A percentile compares a stretch with the other conserved stretches of the same genome.
Evolutionary conservation across 1,140 invertebrate species (phyloP).

Genomic region (Pachypsylla venusta): DNA sequence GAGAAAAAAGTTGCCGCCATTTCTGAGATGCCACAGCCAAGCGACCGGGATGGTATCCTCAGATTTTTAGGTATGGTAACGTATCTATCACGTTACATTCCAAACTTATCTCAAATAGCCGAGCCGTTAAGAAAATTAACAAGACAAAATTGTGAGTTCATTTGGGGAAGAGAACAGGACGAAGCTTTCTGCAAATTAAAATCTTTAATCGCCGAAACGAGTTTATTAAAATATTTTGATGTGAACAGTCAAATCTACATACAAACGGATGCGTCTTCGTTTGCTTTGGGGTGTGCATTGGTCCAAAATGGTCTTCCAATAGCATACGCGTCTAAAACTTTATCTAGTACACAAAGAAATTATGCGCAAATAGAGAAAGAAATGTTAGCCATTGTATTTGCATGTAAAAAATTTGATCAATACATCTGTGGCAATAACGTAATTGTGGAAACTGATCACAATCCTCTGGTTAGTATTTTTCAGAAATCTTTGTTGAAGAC

Average conservation of each 20-base stretch:
- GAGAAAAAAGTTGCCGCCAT: constrained; percentile 29
- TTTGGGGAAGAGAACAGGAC: constrained; percentile 23
- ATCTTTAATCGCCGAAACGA: constrained; percentile 21
- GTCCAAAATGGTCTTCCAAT: constrained; percentile 15
- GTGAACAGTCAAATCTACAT: background rate
- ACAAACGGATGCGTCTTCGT: background rate
- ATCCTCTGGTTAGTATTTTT: constrained; percentile 17
- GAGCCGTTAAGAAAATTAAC: constrained; percentile 23
- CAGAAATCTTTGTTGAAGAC: constrained; percentile 11
- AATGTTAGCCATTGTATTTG: constrained; percentile 25
- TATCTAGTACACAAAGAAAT: constrained; percentile 24
- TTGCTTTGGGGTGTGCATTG: background rate
- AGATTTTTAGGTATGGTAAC: constrained; percentile 32
- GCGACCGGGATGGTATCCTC: constrained; percentile 28
- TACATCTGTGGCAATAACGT: constrained; percentile 23
- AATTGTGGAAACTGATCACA: constrained; percentile 32
- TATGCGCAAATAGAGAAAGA: constrained; percentile 32
- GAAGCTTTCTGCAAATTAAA: constrained; percentile 22
- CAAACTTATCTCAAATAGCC: constrained; percentile 22
- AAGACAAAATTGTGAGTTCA: constrained; percentile 23
- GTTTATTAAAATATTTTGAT: constrained; percentile 25
- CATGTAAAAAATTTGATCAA: constrained; percentile 22
- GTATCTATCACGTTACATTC: constrained; percentile 28
- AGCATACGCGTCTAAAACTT: constrained; percentile 26
- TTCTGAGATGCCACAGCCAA: constrained; percentile 18